phyloP scores from a whole-genome alignment of 2,797 vertebrate species.

The Anas georgica region DNA sequence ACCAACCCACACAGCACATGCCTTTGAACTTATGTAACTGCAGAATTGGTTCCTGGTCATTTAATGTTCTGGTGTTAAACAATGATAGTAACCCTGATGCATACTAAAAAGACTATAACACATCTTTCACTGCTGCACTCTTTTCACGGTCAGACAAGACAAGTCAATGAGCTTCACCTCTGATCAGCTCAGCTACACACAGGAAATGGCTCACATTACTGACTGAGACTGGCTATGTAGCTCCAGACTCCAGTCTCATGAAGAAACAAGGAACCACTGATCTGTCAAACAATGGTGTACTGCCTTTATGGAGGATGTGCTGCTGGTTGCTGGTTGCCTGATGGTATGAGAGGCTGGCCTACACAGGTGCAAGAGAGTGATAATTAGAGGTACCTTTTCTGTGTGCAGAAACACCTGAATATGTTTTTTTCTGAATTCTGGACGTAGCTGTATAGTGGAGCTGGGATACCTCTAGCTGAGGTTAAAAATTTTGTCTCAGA shows the following conservation, averaged over 20 bases:
- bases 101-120: background rate
- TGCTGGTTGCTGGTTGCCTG: background rate
- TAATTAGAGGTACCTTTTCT: background rate
- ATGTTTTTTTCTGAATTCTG: background rate
- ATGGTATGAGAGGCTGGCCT: background rate
- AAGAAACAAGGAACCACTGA: background rate
- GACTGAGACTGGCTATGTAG: fast-evolving
- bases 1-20: background rate
- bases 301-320: background rate
- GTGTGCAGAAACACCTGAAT: background rate
- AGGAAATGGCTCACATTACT: fast-evolving
- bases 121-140: background rate
- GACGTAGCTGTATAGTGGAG: background rate
- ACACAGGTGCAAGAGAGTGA: background rate
- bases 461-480: background rate
- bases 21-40: background rate
- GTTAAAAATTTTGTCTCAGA: background rate
- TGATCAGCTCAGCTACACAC: fast-evolving
- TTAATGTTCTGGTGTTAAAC: background rate
- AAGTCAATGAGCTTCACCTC: background rate
- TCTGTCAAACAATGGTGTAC: background rate
- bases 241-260: background rate
- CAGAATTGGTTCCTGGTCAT: background rate
- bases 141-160: background rate
- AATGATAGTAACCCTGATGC: background rate